These are phyloP conservation scores for Zaprionus lachaisei DNA, from an alignment of 1,140 invertebrate species.

Conservation along the genomic window DNA sequence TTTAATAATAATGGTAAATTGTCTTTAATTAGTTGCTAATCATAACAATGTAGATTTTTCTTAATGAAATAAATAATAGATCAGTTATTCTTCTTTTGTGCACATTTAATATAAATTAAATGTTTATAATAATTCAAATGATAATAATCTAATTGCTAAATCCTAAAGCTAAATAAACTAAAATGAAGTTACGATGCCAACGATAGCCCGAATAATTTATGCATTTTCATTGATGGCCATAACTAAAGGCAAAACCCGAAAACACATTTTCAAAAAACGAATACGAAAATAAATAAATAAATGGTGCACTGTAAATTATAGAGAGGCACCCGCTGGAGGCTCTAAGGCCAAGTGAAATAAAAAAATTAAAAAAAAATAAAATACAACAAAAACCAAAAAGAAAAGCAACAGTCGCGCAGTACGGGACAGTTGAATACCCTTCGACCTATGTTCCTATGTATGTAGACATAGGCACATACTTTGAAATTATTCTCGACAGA, in stretches of 20 bases:
- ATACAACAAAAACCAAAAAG: not conserved
- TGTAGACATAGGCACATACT: too few relatives aligned
- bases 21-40: not conserved
- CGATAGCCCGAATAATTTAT: not conserved
- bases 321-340: conserved; percentile 16
- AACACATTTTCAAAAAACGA: not conserved
- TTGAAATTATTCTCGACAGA: too few relatives aligned
- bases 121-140: not conserved
- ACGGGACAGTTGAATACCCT: too few relatives aligned
- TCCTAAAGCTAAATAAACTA: not conserved
- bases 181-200: not conserved
- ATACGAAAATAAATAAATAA: conserved; percentile 27
- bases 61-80: not conserved
- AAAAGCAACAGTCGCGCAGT: too few relatives aligned
- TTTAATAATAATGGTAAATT: not conserved
- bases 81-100: not conserved
- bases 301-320: conserved; percentile 59
- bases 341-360: conserved; percentile 37
- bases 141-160: not conserved
- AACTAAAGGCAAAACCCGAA: not conserved
- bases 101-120: not conserved
- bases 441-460: too few relatives aligned
- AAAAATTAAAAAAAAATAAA: conserved; percentile 25
- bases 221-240: conserved; percentile 9
- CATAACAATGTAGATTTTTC: not conserved